Base-by-base conservation (phyloP, 1,140 invertebrate species). In the Monomorium pharaonis region DNA sequence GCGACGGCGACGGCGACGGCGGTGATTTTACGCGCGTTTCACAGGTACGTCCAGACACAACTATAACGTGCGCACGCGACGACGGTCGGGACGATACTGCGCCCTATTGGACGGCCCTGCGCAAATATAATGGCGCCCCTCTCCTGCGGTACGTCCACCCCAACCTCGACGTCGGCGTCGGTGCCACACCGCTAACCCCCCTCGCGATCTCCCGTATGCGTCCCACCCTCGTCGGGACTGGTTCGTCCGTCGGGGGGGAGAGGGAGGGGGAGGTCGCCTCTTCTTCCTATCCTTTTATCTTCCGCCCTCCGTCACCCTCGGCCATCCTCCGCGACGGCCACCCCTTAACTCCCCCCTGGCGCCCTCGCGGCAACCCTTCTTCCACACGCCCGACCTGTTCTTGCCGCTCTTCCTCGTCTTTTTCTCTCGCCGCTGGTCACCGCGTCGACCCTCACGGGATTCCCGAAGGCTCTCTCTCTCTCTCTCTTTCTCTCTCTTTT, bases 61-160 rank as follows among this genome's bases (percentile, higher is more conserved):
- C 33, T 65, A 18, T 49, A 60, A 90, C 67, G n/a, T 83, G 80
- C 85, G 58, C 84, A 89, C 89, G 90, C 91, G 93, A 93, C 92
- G 89, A 91, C 89, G 91, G 92, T 92, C 93, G 94, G 93, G 94
- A 93, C 92, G 93, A 94, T 94, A 95, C 93, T 95, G 94, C 93
- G 94, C 95, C 93, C 93, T 94, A 94, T 94, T 94, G 94, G 93
- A 91, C 93, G 90, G 92, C 94, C 93, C 92, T 95, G 94, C 94
- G 94, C 94, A 95, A 95, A 94, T 95, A 95, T 95, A 95, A 94
- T 94, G 88, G 90, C 91, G 92, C 93, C 93, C 92, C 94, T 94
- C 93, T 94, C 93, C 89, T 86, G 58, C 76, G 67, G 80, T 81
- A 42, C 80, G 89, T 85, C 87, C 74, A 84, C 72, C 88, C 89